phyloP scores from a whole-genome alignment of 1,140 invertebrate species.

The Drosophila azteca region DNA sequence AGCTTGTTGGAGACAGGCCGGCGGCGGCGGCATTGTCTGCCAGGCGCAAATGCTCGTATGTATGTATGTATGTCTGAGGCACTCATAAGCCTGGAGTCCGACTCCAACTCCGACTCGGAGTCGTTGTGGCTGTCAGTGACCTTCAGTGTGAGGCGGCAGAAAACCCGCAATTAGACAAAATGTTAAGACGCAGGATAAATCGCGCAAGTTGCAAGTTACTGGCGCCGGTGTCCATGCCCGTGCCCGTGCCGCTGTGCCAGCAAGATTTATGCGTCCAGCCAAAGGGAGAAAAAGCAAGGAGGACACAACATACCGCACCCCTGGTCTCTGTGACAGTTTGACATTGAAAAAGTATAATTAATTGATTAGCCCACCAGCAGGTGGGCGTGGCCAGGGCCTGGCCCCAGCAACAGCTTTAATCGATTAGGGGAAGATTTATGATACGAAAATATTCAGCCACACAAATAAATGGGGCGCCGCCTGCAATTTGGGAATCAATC shows the following conservation, averaged over 20 bases:
- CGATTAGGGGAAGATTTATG: constrained; percentile 61
- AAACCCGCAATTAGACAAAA: constrained; percentile 73
- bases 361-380: constrained; percentile 62
- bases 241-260: too few relatives aligned
- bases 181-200: constrained; percentile 51
- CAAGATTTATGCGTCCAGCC: constrained; percentile 54
- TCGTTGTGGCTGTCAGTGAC: constrained; percentile 65
- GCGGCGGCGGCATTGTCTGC: constrained; percentile 59
- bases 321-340: constrained; percentile 54
- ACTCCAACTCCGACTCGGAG: too few relatives aligned
- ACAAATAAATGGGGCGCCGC: constrained; percentile 46
- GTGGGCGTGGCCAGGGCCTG: constrained; percentile 47
- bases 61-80: constrained; percentile 30
- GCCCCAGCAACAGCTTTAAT: constrained; percentile 27
- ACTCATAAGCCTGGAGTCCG: constrained; percentile 8
- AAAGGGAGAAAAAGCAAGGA: constrained; percentile 13
- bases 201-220: constrained; percentile 31
- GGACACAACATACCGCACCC: constrained; percentile 21
- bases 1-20: constrained; percentile 68
- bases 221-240: constrained; percentile 27
- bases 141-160: constrained; percentile 53
- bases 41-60: constrained; percentile 32
- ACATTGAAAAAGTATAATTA: constrained; percentile 79
- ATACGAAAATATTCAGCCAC: constrained; percentile 12
- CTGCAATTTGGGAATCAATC: constrained; percentile 60